Evolutionary conservation across 2,888 invertebrate genomes (phyloP).

Genomic region (Cephalotes varians): DNA sequence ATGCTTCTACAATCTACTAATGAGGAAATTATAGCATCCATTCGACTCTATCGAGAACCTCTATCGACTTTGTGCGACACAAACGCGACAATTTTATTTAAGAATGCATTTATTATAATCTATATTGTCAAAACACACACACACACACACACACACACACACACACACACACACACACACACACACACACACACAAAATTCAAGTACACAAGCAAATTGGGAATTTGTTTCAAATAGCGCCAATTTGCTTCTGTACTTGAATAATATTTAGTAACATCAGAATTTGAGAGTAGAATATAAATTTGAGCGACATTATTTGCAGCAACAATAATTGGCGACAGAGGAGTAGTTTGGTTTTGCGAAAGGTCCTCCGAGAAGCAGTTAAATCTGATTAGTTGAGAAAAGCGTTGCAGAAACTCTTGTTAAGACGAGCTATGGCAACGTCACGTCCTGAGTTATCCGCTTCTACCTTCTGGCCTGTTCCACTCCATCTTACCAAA

Average conservation of each 20-base stretch:
- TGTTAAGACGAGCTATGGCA: constrained; percentile 72
- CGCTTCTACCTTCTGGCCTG: constrained; percentile 57
- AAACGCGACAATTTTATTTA: constrained; percentile 4
- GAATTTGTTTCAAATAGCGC: not conserved
- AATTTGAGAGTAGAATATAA: constrained; percentile 30
- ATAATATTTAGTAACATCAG: constrained; percentile 30
- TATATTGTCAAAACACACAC: too few species aligned
- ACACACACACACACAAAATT: not conserved
- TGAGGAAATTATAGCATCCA: constrained; percentile 70
- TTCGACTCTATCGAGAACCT: constrained; percentile 67
- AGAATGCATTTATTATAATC: not conserved
- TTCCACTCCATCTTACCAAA: constrained; percentile 55
- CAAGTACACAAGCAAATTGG: constrained; percentile 14
- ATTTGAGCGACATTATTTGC: constrained; percentile 37
- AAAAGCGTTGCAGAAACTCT: constrained; percentile 75
- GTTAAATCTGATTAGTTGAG: constrained; percentile 76
- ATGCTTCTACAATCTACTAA: constrained; percentile 60
- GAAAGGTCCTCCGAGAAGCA: constrained; percentile 56
- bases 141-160: not conserved
- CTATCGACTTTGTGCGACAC: constrained; percentile 43
- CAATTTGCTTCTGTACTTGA: constrained; percentile 26
- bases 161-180: too few species aligned
- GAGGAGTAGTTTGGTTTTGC: constrained; percentile 32
- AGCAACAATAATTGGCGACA: constrained; percentile 35
- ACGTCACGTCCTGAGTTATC: constrained; percentile 74